Conservation (phyloP, 2,113 vertebrate species). For the Todiramphus chloris region DNA sequence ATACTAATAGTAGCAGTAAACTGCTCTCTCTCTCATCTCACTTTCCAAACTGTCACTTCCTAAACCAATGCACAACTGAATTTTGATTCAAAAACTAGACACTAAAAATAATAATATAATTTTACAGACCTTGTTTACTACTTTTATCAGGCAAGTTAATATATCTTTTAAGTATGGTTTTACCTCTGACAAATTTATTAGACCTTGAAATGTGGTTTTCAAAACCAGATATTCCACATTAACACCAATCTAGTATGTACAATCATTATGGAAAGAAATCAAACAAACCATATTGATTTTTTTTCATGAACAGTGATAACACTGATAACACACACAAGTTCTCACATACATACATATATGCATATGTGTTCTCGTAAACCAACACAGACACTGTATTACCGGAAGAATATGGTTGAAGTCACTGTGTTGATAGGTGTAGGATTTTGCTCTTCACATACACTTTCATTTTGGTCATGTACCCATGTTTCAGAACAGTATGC, state of each 20-base stretch:
- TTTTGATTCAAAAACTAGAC: neutral
- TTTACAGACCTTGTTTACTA: neutral
- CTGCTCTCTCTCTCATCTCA: neutral
- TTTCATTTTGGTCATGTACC: slow-evolving; percentile 52
- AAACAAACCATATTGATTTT: neutral
- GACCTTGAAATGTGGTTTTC: slow-evolving; percentile 41
- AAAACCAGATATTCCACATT: slow-evolving; percentile 26
- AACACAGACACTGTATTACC: neutral
- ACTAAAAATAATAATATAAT: neutral
- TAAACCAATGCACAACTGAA: neutral
- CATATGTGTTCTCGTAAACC: slow-evolving; percentile 67
- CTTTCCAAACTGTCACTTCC: neutral
- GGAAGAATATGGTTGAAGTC: slow-evolving; percentile 43
- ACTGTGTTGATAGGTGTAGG: slow-evolving; percentile 11
- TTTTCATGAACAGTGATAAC: neutral
- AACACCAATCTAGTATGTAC: neutral
- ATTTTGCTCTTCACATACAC: neutral
- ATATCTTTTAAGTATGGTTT: neutral
- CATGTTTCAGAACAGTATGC: neutral
- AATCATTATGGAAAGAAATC: slow-evolving; percentile 35
- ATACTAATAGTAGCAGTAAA: neutral
- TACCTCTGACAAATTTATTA: slow-evolving; percentile 10
- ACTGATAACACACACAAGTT: neutral
- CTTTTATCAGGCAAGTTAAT: neutral
- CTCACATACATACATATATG: neutral